Conservation (phyloP, 2,888 invertebrate species). For the Thyatira batis region DNA sequence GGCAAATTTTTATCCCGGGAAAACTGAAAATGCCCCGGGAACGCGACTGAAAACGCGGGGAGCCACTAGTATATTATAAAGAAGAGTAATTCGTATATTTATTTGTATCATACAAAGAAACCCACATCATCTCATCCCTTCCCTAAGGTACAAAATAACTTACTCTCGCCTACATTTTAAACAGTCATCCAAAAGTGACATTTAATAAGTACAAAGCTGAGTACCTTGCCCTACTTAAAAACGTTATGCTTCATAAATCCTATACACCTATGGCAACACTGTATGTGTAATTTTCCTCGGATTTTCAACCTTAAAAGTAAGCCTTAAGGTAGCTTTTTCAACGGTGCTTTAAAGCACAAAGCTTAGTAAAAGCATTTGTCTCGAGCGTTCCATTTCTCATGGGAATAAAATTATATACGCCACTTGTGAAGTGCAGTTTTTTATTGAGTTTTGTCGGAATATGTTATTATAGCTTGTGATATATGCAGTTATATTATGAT, state of each 20-base stretch:
- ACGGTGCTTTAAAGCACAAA: neutral
- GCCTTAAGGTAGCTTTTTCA: neutral
- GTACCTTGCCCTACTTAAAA: neutral
- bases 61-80: too few relatives aligned
- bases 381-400: neutral
- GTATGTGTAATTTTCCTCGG: neutral
- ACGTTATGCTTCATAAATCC: neutral
- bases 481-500: neutral
- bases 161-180: too few relatives aligned
- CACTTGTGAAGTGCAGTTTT: neutral
- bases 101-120: too few relatives aligned
- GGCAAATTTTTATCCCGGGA: too few relatives aligned
- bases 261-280: neutral
- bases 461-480: neutral
- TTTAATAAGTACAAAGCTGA: neutral
- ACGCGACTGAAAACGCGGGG: too few relatives aligned
- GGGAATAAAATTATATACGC: neutral
- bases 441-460: neutral
- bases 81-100: too few relatives aligned
- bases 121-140: too few relatives aligned
- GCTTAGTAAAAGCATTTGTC: neutral
- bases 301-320: neutral
- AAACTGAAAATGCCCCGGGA: too few relatives aligned
- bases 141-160: too few relatives aligned
- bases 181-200: neutral